Conservation (phyloP, 2,113 vertebrate genomes). For the Anoura caudifer region DNA sequence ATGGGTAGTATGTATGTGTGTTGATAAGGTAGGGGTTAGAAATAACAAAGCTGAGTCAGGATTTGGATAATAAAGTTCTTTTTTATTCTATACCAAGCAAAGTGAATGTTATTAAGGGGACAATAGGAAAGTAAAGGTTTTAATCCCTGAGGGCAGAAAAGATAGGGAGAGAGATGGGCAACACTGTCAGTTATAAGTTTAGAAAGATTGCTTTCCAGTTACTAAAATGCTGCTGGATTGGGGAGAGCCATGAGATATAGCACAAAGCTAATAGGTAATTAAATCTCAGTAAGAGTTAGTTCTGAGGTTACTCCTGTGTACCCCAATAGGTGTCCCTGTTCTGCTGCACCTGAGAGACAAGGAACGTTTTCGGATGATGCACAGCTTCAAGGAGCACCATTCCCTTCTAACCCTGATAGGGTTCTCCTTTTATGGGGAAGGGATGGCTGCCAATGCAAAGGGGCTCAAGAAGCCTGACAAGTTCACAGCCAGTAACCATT, state of each 20-base stretch:
- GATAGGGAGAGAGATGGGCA: background rate
- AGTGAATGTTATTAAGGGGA: background rate
- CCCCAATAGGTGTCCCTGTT: background rate
- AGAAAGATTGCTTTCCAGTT: background rate
- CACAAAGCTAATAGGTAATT: background rate
- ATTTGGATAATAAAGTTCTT: background rate
- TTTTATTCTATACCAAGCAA: background rate
- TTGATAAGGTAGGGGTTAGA: background rate
- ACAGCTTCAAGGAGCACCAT: background rate
- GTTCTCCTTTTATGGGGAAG: background rate
- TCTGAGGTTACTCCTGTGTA: background rate
- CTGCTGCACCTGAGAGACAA: background rate
- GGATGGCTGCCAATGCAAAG: background rate
- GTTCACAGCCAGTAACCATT: background rate
- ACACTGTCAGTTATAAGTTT: background rate
- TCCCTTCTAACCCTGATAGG: background rate
- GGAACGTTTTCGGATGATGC: background rate
- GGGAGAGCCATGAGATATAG: rapidly evolving
- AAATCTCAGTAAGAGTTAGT: background rate
- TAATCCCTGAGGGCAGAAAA: background rate
- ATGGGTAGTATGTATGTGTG: background rate
- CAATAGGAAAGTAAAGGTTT: background rate
- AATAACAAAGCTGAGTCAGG: background rate
- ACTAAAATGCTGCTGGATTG: background rate
- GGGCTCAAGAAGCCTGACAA: background rate